Percentiles rank a stretch among this genome's conserved stretches.
phyloP scores from a whole-genome alignment of 35 echinoderm and acorn worm genomes.

The Hemicentrotus pulcherrimus region DNA sequence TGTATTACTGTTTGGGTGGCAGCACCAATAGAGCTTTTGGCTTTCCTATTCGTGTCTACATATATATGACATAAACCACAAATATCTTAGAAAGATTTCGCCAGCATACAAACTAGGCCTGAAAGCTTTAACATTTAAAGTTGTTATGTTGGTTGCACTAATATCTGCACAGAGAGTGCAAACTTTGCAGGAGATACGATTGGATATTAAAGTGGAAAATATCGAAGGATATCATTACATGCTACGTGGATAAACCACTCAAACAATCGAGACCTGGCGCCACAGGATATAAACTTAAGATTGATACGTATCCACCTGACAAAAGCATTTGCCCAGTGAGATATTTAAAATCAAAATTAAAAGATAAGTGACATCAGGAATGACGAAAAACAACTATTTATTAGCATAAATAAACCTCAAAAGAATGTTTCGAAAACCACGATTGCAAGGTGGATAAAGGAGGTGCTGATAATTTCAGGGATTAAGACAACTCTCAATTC shows the following conservation, averaged over 20 bases:
- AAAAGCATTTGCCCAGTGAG: conserved; percentile 53
- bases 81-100: background rate
- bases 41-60: too few species aligned
- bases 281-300: background rate
- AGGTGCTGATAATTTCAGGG: conserved; percentile 45
- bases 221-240: background rate
- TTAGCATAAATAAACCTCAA: conserved; percentile 64
- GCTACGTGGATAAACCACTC: background rate
- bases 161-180: conserved; percentile 31
- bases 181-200: conserved; percentile 4
- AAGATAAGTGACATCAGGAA: conserved; percentile 42
- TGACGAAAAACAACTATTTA: conserved; percentile 43
- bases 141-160: conserved; percentile 29
- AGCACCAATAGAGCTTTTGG: too few species aligned
- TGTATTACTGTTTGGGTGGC: too few species aligned
- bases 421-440: conserved; percentile 34
- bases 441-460: conserved; percentile 55
- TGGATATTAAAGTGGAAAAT: conserved; percentile 35
- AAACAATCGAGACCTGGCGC: conserved; percentile 59
- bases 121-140: background rate
- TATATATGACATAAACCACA: too few species aligned
- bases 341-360: conserved; percentile 41
- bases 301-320: conserved; percentile 53
- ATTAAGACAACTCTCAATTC: conserved; percentile 44
- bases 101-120: background rate